These are phyloP conservation scores for Chamaea fasciata DNA, from an alignment of 2,113 vertebrate species.

Conservation along the genomic window DNA sequence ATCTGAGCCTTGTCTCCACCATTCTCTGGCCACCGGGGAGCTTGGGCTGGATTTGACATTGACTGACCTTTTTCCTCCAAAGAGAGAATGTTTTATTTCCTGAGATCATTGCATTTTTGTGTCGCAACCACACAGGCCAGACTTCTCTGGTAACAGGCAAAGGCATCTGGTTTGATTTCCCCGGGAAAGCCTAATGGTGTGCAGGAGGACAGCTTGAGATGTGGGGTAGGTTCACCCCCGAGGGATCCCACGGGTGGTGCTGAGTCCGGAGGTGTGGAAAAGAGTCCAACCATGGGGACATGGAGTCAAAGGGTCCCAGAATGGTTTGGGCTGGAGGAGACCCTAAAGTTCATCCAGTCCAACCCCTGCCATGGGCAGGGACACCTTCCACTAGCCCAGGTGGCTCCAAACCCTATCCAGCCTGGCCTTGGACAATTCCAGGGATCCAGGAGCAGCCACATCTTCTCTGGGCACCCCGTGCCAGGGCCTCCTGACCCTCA, in stretches of 20 bases:
- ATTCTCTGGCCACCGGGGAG: rapidly evolving
- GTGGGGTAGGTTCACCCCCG: neutral
- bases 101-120: neutral
- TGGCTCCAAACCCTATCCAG: rapidly evolving
- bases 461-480: neutral
- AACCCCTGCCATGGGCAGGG: neutral
- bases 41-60: neutral
- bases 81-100: neutral
- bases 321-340: neutral
- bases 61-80: neutral
- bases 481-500: rapidly evolving
- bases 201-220: neutral
- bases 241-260: neutral
- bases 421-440: neutral
- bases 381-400: rapidly evolving
- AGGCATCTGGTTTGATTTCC: conserved; percentile 4
- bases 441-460: neutral
- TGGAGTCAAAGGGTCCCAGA: neutral
- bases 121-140: neutral
- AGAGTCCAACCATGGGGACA: rapidly evolving
- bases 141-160: neutral
- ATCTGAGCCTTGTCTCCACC: neutral
- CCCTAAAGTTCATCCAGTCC: neutral
- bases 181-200: neutral
- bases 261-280: neutral